Evolutionary conservation across 2,888 invertebrate genomes (phyloP).

Genomic region (Autographa gamma): DNA sequence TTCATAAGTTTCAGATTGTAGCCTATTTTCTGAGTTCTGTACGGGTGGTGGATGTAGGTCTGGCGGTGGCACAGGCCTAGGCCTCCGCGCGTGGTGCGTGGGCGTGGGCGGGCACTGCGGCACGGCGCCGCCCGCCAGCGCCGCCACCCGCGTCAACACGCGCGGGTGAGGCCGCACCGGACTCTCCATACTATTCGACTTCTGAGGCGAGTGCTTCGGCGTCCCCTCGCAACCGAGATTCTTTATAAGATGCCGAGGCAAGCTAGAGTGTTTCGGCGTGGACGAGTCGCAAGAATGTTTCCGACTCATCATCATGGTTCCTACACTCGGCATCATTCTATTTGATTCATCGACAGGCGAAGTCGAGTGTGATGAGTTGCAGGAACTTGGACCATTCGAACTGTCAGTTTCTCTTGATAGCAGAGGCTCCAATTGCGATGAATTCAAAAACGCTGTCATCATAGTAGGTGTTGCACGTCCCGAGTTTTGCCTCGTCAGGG

Average conservation of each 20-base stretch:
- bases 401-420: constrained; percentile 72
- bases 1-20: constrained; percentile 78
- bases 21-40: constrained; percentile 76
- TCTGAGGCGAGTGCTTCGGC: constrained; percentile 82
- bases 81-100: constrained; percentile 94
- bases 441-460: constrained; percentile 86
- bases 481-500: constrained; percentile 91
- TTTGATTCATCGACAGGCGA: constrained; percentile 80
- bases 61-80: constrained; percentile 89
- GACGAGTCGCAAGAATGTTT: constrained; percentile 83
- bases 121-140: constrained; percentile 87
- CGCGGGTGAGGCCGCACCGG: constrained; percentile 90
- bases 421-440: constrained; percentile 78
- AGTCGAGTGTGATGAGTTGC: constrained; percentile 82
- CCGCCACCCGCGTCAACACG: constrained; percentile 89
- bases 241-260: constrained; percentile 83
- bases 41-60: constrained; percentile 87
- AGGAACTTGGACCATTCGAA: constrained; percentile 80
- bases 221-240: constrained; percentile 81
- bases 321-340: constrained; percentile 75
- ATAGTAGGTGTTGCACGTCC: constrained; percentile 87
- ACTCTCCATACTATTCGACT: constrained; percentile 74
- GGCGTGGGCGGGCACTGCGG: constrained; percentile 96
- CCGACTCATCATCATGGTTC: constrained; percentile 82
- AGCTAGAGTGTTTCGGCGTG: constrained; percentile 84